Evolutionary conservation across 2,888 invertebrate genomes (phyloP), one percentile per base, ranked within the genome.

Genomic region (Caenorhabditis sinica): DNA sequence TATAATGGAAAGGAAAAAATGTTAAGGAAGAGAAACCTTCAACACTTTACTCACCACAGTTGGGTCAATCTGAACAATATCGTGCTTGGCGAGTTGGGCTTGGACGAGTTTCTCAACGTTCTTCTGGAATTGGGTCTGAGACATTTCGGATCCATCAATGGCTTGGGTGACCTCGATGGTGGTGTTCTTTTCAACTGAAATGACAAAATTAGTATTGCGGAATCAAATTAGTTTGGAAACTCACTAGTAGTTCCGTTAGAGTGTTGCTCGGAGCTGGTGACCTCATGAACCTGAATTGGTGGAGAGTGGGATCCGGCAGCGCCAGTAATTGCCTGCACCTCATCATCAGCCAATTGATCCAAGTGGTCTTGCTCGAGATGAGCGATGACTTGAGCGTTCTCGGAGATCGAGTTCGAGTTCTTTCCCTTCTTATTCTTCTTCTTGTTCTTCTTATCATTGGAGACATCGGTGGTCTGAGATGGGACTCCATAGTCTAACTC

Each of bases 281-380:
- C 83, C 71, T 89, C 89, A 60, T 87, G 82, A 61, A 89, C 89
- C 73, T 89, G 89, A 56, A 88, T 85, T 68, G 89, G 88, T 75
- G 89, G 87, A 60, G 87, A 87, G 61, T 61, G 28, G 15, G 68
- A 75, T 60, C 86, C 84, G 13, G 81, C 61, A 53, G 77, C 81
- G 4, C 81, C 74, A 61, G 82, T 88, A 69, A 88, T 77, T 2
- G 87, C 87, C 11, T 77, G 53, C 13, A 87, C 85, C 56, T 89
- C 86, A 69, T 76, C 85, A 73, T 89, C 87, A 77, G 86, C 87
- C 73, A 77, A 51, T 17, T 79, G 58, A 65, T 87, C 87, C n/a
- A 82, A 40, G 25, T 85, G 63, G 36, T 80, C 83, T 20, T 80
- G 73, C 33, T 82, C 61, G 53, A 60, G 65, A 30, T 74, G 73